These are phyloP conservation scores for Aphidius gifuensis DNA, from an alignment of 1,140 invertebrate genomes.

Conservation along the genomic window DNA sequence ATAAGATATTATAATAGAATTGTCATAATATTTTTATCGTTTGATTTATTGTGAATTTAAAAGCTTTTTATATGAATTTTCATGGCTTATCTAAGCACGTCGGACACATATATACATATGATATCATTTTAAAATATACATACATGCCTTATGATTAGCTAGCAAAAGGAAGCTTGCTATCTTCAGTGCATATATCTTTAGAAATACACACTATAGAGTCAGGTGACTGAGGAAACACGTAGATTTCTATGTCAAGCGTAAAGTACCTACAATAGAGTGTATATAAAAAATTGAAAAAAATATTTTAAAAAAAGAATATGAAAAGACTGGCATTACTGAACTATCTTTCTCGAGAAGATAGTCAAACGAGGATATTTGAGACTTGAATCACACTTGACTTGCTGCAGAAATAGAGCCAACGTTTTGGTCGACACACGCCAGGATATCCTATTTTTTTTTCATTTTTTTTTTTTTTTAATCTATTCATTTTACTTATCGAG, in stretches of 20 bases:
- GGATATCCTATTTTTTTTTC: too few species aligned
- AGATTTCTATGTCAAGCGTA: conserved; percentile 24
- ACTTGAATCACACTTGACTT: background rate
- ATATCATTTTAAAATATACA: conserved; percentile 18
- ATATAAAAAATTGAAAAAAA: conserved; percentile 10
- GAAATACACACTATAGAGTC: conserved; percentile 6
- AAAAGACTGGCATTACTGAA: background rate
- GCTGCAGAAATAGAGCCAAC: background rate
- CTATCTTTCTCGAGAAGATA: background rate
- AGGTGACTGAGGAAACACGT: conserved; percentile 18
- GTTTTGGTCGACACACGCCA: background rate
- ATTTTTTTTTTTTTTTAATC: too few species aligned
- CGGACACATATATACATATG: conserved; percentile 22
- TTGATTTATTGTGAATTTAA: too few species aligned
- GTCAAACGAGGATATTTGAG: background rate
- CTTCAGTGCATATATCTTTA: background rate
- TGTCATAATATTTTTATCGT: too few species aligned
- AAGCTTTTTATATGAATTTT: background rate
- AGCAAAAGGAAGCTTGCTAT: background rate
- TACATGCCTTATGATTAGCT: conserved; percentile 6
- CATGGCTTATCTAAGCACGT: conserved; percentile 25
- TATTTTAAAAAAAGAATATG: conserved; percentile 5
- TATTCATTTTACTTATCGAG: too few species aligned
- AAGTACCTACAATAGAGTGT: conserved; percentile 13
- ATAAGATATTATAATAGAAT: too few species aligned